These are phyloP conservation scores for Drosophila niveifrons DNA, from an alignment of 2,888 invertebrate genomes.

Conservation along the genomic window DNA sequence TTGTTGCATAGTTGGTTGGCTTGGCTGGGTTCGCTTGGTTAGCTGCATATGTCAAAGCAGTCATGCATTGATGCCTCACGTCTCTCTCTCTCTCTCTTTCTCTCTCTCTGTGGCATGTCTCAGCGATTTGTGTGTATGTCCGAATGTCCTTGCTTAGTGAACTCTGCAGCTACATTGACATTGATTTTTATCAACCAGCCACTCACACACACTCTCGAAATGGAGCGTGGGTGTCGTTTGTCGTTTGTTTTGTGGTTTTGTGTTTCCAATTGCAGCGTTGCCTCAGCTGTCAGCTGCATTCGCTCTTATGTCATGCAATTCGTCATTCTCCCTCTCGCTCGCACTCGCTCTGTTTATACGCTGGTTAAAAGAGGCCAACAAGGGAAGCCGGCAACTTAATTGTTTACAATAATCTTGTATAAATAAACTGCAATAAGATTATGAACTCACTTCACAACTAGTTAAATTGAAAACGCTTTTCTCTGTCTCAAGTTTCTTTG, in stretches of 20 bases:
- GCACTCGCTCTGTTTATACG: slow-evolving; percentile 7
- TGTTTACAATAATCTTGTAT: slow-evolving; percentile 42
- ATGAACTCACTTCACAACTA: neutral
- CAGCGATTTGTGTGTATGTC: slow-evolving; percentile 22
- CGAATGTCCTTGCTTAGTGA: slow-evolving; percentile 69
- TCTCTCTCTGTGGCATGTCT: neutral
- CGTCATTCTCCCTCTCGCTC: slow-evolving; percentile 7
- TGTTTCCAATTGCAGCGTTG: slow-evolving; percentile 46
- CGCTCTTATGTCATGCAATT: slow-evolving; percentile 60
- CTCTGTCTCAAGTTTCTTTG: slow-evolving; percentile 8
- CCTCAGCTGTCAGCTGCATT: slow-evolving; percentile 65
- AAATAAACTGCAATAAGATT: slow-evolving; percentile 28
- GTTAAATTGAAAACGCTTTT: slow-evolving; percentile 1
- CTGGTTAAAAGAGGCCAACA: neutral
- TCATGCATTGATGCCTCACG: slow-evolving; percentile 57
- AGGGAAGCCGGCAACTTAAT: slow-evolving; percentile 31
- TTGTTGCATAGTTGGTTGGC: slow-evolving; percentile 8
- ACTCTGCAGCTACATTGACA: slow-evolving; percentile 69
- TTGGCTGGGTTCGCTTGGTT: slow-evolving; percentile 20
- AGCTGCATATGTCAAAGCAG: slow-evolving; percentile 66
- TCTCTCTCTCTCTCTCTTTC: neutral
- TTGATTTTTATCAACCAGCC: slow-evolving; percentile 59
- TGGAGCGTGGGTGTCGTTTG: slow-evolving; percentile 29
- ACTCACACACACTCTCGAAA: too few relatives aligned
- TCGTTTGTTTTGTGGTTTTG: slow-evolving; percentile 41